phyloP scores from a whole-genome alignment of 2,888 invertebrate genomes.

The Drosophila silvestris region DNA sequence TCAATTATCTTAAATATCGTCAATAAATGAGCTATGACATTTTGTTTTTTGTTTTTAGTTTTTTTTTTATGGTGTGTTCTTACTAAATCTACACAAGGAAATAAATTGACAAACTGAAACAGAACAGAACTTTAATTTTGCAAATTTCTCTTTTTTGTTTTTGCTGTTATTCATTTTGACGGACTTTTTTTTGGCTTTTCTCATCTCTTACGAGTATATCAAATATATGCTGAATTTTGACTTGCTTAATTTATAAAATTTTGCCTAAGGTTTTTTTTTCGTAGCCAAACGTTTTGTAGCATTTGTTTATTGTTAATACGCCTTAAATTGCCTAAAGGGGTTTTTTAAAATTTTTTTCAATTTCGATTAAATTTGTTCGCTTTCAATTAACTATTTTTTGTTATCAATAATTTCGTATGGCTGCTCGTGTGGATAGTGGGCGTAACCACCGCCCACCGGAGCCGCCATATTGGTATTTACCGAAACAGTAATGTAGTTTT shows the following conservation, averaged over 20 bases:
- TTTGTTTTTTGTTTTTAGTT: slow-evolving; percentile 5
- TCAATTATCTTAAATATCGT: slow-evolving; percentile 37
- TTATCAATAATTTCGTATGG: slow-evolving; percentile 82
- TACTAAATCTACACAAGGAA: slow-evolving; percentile 57
- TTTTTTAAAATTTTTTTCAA: slow-evolving; percentile 48
- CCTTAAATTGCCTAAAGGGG: slow-evolving; percentile 84
- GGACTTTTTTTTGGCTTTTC: slow-evolving; percentile 50
- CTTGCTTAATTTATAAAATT: slow-evolving; percentile 79
- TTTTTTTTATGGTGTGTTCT: slow-evolving; percentile 28
- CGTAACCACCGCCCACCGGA: slow-evolving; percentile 19
- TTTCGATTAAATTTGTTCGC: slow-evolving; percentile 52
- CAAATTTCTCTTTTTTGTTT: slow-evolving; percentile 20
- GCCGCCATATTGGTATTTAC: slow-evolving; percentile 74
- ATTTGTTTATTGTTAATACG: slow-evolving; percentile 84
- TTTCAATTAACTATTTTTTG: slow-evolving; percentile 76
- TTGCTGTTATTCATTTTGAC: slow-evolving; percentile 42
- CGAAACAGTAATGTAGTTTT: slow-evolving; percentile 80
- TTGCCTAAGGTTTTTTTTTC: slow-evolving; percentile 79
- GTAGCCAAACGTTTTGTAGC: slow-evolving; percentile 66
- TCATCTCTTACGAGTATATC: slow-evolving; percentile 43
- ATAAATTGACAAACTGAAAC: slow-evolving; percentile 59
- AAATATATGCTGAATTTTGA: slow-evolving; percentile 67
- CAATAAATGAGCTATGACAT: slow-evolving; percentile 28
- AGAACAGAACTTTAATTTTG: slow-evolving; percentile 50
- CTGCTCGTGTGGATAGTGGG: slow-evolving; percentile 32